Evolutionary conservation across 2,888 invertebrate genomes (phyloP), one percentile per base, ranked within the genome.

Genomic region (Tinea trinotella): DNA sequence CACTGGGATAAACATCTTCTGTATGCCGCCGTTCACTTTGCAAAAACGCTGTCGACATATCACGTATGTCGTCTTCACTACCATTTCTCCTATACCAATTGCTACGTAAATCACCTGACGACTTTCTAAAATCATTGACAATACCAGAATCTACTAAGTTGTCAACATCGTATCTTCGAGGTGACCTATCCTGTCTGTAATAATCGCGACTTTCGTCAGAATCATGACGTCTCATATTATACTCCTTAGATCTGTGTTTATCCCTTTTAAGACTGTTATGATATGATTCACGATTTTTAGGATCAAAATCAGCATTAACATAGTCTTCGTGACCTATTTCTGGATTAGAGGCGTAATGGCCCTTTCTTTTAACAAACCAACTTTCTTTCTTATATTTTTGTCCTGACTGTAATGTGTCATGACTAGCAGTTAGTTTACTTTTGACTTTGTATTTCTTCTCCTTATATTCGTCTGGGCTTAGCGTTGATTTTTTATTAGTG

Each of bases 61-160:
- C 71, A 86, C 89, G 60, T 1, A 91, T 91, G 62, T 93, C 92
- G 59, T 93, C 93, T 59, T 91, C 90, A 59, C 90, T 91, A 58
- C 90, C 90, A 58, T 88, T 86, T 61, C 74, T 76, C 34, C 40
- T 53, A 20, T 20, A 53, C 56, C 70, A 68, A 50, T 71, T 66
- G 19, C 61, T 61, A 56, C 70, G 71, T 13, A 89, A 70, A 56
- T 89, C 89, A 13, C 87, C 87, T 61, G 86, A 89, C 0, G 92
- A 92, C 58, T 92, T 88, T 53, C 92, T 88, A 63, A 92, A 92
- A 70, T 94, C 93, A 61, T 93, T 93, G 66, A 93, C 93, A 59
- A 93, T 93, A 0, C 94, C 93, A 0, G 93, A 94, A 76, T 94
- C 93, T 1, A 90, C 91, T 53, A 91, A 80, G 63, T 89, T 91